Conservation (phyloP, 2,888 invertebrate species). For the Abrostola triplasia region DNA sequence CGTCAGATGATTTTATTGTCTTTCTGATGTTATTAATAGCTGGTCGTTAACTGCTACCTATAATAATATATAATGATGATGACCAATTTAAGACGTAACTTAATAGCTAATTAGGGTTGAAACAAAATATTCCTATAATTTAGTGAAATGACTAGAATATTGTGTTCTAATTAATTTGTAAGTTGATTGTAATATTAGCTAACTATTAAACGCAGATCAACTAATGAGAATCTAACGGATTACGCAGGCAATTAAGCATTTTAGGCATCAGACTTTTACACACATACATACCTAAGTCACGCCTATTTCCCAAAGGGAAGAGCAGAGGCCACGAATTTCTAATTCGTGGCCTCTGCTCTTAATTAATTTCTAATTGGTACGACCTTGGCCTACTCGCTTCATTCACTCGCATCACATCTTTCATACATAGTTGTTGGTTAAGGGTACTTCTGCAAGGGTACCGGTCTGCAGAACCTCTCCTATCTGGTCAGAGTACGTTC, state of each 20-base stretch:
- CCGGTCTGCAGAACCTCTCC: no score
- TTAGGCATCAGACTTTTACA: background rate
- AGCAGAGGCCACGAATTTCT: background rate
- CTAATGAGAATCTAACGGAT: conserved; percentile 38
- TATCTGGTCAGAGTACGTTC: no score
- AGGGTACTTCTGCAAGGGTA: no score
- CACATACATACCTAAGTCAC: conserved; percentile 19
- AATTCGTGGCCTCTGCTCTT: no score
- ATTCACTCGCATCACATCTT: no score
- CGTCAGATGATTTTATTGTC: no score
- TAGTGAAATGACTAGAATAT: conserved; percentile 24
- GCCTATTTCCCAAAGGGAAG: background rate
- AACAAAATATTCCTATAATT: conserved; percentile 25
- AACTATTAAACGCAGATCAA: conserved; percentile 33
- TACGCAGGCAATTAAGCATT: conserved; percentile 5
- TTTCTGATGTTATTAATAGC: background rate
- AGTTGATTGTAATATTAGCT: conserved; percentile 32
- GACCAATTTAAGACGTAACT: conserved; percentile 25
- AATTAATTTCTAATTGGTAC: no score
- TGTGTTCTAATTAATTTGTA: conserved; percentile 22
- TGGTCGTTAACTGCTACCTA: background rate
- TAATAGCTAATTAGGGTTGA: conserved; percentile 2
- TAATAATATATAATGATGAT: conserved; percentile 14
- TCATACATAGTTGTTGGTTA: no score
- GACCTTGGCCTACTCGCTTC: no score